These are phyloP conservation scores for Maniola hyperantus DNA, from an alignment of 2,888 invertebrate species.

Conservation along the genomic window DNA sequence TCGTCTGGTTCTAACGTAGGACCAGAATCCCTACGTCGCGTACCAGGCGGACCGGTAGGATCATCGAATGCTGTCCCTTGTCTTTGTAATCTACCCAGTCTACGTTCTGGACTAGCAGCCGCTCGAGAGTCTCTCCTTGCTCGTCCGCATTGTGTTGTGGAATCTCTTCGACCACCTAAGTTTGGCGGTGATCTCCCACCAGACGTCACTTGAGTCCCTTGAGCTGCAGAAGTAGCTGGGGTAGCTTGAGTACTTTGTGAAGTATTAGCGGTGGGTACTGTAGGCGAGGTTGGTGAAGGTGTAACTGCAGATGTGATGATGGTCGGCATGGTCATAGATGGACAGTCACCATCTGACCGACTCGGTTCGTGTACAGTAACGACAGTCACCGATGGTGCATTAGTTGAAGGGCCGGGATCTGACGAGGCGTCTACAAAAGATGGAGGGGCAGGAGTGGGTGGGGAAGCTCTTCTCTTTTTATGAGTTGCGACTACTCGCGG, in stretches of 20 bases:
- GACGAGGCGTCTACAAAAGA: conserved; percentile 84
- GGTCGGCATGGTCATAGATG: conserved; percentile 86
- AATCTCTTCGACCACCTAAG: conserved; percentile 87
- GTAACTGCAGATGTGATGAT: conserved; percentile 93
- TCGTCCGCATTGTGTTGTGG: conserved; percentile 91
- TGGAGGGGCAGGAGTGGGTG: conserved; percentile 70
- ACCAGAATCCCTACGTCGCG: conserved; percentile 89
- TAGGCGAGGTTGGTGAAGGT: conserved; percentile 91
- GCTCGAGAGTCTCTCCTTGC: conserved; percentile 86
- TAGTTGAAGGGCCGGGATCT: conserved; percentile 84
- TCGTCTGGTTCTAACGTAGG: conserved; percentile 93
- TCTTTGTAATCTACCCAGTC: conserved; percentile 88
- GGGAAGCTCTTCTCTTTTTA: conserved; percentile 78
- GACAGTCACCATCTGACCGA: conserved; percentile 84
- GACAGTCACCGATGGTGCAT: conserved; percentile 73
- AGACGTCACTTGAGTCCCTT: conserved; percentile 57
- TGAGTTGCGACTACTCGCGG: conserved; percentile 85
- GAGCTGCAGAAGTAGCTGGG: conserved; percentile 49
- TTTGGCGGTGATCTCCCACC: conserved; percentile 71
- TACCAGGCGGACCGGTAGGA: conserved; percentile 87
- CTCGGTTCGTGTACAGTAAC: conserved; percentile 75
- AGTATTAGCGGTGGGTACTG: conserved; percentile 62
- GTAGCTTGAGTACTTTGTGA: conserved; percentile 58
- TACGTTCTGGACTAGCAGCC: conserved; percentile 86
- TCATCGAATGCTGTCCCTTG: conserved; percentile 96